Conservation (phyloP, 2,113 vertebrate species). For the Aspidoscelis tigris region DNA sequence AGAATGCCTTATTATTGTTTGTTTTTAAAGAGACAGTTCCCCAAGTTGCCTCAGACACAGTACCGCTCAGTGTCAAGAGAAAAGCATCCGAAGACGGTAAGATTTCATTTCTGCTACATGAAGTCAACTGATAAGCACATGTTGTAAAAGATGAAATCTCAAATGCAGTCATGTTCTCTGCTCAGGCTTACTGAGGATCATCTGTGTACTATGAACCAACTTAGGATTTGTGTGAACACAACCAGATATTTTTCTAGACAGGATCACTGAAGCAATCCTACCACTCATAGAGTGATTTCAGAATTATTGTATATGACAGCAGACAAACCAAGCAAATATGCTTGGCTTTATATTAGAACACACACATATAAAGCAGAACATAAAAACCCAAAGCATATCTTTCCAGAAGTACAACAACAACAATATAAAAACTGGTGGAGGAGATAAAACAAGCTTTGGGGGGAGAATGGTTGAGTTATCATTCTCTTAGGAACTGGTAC, state of each 20-base stretch:
- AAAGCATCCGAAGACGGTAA: slow-evolving; percentile 68
- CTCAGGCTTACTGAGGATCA: too few species aligned
- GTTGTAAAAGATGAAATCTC: background rate
- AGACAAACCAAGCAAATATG: background rate
- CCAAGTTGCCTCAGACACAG: slow-evolving; percentile 54
- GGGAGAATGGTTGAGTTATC: too few species aligned
- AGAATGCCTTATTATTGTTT: slow-evolving; percentile 32
- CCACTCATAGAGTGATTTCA: background rate
- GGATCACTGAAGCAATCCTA: background rate
- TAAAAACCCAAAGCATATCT: background rate
- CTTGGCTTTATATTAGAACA: too few species aligned
- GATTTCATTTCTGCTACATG: slow-evolving; percentile 7
- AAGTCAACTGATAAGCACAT: background rate
- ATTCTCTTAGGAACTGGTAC: too few species aligned
- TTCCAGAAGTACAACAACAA: background rate
- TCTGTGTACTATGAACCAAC: background rate
- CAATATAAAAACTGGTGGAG: too few species aligned
- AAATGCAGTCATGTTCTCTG: background rate
- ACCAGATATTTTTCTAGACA: background rate
- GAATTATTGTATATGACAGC: background rate
- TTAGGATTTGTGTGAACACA: background rate
- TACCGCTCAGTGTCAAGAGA: slow-evolving; percentile 66
- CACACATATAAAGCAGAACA: background rate
- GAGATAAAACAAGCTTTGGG: too few species aligned
- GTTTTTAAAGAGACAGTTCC: slow-evolving; percentile 66